phyloP scores from a whole-genome alignment of 1,140 invertebrate genomes.

The Musca vetustissima region DNA sequence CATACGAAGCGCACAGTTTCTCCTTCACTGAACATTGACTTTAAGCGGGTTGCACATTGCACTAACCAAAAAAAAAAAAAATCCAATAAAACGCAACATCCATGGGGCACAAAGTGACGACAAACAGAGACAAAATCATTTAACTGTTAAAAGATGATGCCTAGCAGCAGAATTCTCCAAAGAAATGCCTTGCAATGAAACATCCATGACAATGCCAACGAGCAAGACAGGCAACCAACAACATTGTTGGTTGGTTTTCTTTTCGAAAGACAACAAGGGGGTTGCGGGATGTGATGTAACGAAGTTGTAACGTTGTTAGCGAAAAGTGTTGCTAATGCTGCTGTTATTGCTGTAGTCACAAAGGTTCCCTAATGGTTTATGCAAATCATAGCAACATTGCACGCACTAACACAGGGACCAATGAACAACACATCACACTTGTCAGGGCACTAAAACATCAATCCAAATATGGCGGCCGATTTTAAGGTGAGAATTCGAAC shows the following conservation, averaged over 20 bases:
- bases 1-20: neutral
- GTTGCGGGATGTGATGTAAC: too few relatives aligned
- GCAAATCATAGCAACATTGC: conserved; percentile 9
- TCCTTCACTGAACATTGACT: too few relatives aligned
- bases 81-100: conserved; percentile 16
- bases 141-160: conserved; percentile 16
- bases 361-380: conserved; percentile 23
- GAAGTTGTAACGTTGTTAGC: conserved; percentile 11
- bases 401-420: neutral
- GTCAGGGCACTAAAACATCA: too few relatives aligned
- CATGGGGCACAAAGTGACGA: too few relatives aligned
- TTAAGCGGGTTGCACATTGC: too few relatives aligned
- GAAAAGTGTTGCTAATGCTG: conserved; percentile 23
- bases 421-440: too few relatives aligned
- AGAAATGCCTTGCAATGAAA: neutral
- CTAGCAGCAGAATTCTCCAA: conserved; percentile 5
- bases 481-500: too few relatives aligned
- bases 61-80: neutral
- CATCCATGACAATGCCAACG: too few relatives aligned
- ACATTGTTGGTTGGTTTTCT: too few relatives aligned
- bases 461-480: too few relatives aligned
- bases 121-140: conserved; percentile 1
- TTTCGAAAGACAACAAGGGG: too few relatives aligned
- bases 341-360: conserved; percentile 22
- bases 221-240: too few relatives aligned